Percentiles rank a stretch among this genome's conserved stretches.
Conservation (phyloP, 2,888 invertebrate genomes). For the Eupithecia centaureata region DNA sequence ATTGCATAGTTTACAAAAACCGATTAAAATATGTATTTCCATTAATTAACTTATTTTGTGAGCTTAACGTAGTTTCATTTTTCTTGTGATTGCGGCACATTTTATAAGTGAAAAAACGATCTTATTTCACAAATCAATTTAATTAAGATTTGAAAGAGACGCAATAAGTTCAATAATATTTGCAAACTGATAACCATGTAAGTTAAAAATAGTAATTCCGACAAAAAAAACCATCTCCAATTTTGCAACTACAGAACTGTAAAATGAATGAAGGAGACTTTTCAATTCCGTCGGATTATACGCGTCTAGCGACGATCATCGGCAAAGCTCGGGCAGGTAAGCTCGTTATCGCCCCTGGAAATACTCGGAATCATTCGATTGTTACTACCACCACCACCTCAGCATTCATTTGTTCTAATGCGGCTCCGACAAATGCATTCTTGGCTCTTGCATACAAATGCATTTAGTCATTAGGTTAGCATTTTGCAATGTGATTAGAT, state of each 20-base stretch:
- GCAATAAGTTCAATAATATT: not conserved
- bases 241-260: constrained; percentile 23
- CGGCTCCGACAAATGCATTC: constrained; percentile 29
- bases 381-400: constrained; percentile 30
- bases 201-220: not conserved
- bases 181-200: not conserved
- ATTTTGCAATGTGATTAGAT: not conserved
- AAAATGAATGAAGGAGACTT: constrained; percentile 33
- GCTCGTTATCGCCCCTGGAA: constrained; percentile 61
- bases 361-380: constrained; percentile 56
- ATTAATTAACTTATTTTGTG: too few species aligned
- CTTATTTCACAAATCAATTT: not conserved
- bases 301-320: constrained; percentile 44
- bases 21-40: too few species aligned
- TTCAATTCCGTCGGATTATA: constrained; percentile 55
- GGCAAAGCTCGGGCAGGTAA: constrained; percentile 60
- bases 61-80: too few species aligned
- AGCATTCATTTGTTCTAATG: constrained; percentile 36
- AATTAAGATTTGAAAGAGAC: not conserved
- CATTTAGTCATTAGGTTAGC: not conserved
- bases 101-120: not conserved
- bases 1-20: too few species aligned
- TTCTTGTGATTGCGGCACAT: too few species aligned
- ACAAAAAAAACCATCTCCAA: constrained; percentile 27
- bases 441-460: constrained; percentile 6